Percentiles rank a stretch among this genome's conserved stretches.
Evolutionary conservation across 2,888 invertebrate species (phyloP).

Genomic region (Gandaritis pyraliata): DNA sequence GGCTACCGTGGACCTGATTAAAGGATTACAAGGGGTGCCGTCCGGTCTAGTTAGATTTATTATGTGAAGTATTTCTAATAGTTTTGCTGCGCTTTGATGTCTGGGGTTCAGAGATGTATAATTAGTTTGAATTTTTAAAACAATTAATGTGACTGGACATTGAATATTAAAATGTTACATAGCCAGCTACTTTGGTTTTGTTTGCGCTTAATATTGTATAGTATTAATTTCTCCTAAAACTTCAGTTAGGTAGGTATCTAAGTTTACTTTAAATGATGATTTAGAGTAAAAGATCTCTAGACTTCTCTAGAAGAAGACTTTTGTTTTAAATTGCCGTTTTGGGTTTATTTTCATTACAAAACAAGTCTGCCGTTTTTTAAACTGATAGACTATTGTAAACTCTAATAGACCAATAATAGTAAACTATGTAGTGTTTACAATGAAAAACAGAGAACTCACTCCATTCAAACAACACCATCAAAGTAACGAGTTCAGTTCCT

Average conservation of each 20-base stretch:
- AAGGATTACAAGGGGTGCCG: slow-evolving; percentile 81
- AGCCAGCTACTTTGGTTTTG: no score
- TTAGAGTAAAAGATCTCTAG: no score
- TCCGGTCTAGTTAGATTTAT: slow-evolving; percentile 84
- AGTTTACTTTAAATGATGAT: no score
- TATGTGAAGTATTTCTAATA: slow-evolving; percentile 80
- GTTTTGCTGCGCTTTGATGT: slow-evolving; percentile 50
- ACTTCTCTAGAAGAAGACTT: no score
- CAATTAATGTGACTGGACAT: background rate
- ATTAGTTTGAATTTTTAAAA: slow-evolving; percentile 2
- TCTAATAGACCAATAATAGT: background rate
- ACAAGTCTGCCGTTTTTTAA: no score
- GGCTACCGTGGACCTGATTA: slow-evolving; percentile 82
- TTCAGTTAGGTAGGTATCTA: no score
- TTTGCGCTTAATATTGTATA: no score
- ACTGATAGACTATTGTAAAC: no score
- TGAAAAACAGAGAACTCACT: slow-evolving; percentile 11
- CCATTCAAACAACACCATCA: slow-evolving; percentile 19
- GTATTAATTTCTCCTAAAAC: no score
- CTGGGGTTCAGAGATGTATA: slow-evolving; percentile 2
- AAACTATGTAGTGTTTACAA: slow-evolving; percentile 5
- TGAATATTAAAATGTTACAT: no score
- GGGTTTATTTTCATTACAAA: no score
- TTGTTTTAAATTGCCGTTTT: no score
- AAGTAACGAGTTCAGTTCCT: slow-evolving; percentile 19